Evolutionary conservation across 2,888 invertebrate species (phyloP).

Genomic region (Lasioglossum morio): DNA sequence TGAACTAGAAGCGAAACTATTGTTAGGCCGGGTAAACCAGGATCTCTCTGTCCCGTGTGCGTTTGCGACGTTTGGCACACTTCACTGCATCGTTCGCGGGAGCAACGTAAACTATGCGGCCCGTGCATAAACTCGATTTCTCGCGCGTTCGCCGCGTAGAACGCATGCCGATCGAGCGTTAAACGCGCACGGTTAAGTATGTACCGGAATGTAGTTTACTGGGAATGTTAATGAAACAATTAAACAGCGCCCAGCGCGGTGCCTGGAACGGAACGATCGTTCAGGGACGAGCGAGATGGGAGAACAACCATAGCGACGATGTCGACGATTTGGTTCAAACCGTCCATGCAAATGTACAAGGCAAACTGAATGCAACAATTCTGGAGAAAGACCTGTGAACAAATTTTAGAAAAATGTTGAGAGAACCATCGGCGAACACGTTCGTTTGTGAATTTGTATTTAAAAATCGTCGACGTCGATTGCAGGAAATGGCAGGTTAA

Average conservation of each 20-base stretch:
- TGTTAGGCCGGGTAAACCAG: background rate
- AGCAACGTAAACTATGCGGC: conserved; percentile 29
- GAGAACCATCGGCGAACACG: background rate
- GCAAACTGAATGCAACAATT: background rate
- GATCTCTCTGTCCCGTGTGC: background rate
- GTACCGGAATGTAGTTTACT: conserved; percentile 51
- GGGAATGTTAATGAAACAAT: conserved; percentile 60
- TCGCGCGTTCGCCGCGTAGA: conserved; percentile 37
- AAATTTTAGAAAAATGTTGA: background rate
- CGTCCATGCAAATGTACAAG: background rate
- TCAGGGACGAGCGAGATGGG: conserved; percentile 15
- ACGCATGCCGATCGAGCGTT: conserved; percentile 52
- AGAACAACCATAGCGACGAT: background rate
- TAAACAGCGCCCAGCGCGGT: conserved; percentile 21
- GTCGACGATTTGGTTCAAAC: background rate
- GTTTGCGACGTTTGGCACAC: conserved; percentile 10
- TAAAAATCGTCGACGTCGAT: too few species aligned
- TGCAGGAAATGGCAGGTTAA: too few species aligned
- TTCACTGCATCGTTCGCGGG: background rate
- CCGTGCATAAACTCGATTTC: conserved; percentile 43
- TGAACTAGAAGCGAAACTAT: background rate
- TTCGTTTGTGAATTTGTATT: too few species aligned
- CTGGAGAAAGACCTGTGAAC: too few species aligned
- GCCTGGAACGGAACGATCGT: conserved; percentile 19
- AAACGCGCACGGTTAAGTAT: conserved; percentile 41